A percentile compares a stretch with the other conserved stretches of the same genome.
Conservation (phyloP, 2,888 invertebrate species). For the Stomorhina lunata region DNA sequence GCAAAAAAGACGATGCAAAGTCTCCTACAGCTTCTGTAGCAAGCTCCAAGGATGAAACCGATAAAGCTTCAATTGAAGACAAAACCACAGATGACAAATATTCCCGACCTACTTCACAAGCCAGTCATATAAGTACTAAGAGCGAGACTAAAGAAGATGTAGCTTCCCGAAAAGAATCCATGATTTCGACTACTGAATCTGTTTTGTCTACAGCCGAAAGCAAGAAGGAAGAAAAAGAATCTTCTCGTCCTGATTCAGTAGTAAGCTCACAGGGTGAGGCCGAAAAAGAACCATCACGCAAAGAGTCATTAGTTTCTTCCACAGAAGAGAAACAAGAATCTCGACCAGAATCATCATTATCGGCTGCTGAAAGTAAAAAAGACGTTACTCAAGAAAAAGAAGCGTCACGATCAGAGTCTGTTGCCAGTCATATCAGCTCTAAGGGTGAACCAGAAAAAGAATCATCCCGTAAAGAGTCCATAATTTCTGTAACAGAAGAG, state of each 20-base stretch:
- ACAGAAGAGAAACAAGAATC: slow-evolving; percentile 4
- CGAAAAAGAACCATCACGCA: too few relatives aligned
- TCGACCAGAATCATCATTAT: slow-evolving; percentile 22
- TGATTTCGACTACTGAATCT: slow-evolving; percentile 41
- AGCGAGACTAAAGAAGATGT: too few relatives aligned
- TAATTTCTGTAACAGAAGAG: too few relatives aligned
- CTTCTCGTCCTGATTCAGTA: neutral
- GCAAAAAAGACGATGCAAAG: slow-evolving; percentile 54
- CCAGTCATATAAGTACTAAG: too few relatives aligned
- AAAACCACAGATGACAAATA: too few relatives aligned
- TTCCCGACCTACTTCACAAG: too few relatives aligned
- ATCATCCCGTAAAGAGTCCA: too few relatives aligned
- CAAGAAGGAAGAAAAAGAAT: slow-evolving; percentile 11
- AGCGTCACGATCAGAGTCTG: too few relatives aligned
- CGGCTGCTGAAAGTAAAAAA: slow-evolving; percentile 22
- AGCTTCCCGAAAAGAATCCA: slow-evolving; percentile 63
- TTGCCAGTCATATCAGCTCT: too few relatives aligned
- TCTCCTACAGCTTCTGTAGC: slow-evolving; percentile 70
- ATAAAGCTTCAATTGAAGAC: too few relatives aligned
- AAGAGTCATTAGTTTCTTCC: slow-evolving; percentile 15
- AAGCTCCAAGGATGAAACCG: too few relatives aligned
- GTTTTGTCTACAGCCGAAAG: slow-evolving; percentile 17
- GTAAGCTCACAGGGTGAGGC: neutral
- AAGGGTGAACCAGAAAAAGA: too few relatives aligned
- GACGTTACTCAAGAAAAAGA: slow-evolving; percentile 63